Conservation (phyloP, 2,113 vertebrate genomes). For the Phaethornis superciliosus region DNA sequence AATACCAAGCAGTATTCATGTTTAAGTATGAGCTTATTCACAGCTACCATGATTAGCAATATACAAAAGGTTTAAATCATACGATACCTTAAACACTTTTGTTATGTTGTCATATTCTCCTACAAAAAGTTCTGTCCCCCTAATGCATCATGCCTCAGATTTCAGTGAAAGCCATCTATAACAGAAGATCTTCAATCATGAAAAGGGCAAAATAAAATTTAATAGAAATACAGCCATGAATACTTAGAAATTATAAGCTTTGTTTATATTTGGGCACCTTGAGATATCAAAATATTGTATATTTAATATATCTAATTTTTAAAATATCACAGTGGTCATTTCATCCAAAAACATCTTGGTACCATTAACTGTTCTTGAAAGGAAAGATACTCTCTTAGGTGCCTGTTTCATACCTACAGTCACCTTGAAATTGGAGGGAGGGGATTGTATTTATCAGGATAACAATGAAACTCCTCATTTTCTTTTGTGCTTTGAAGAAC, state of each 20-base stretch:
- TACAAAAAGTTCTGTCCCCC: neutral
- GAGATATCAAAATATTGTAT: neutral
- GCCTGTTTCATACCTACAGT: neutral
- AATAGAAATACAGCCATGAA: neutral
- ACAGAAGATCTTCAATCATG: neutral
- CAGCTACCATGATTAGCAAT: neutral
- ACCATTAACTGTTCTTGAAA: neutral
- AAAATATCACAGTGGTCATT: neutral
- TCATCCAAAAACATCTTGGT: neutral
- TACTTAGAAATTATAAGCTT: neutral
- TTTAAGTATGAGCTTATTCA: neutral
- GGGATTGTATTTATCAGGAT: neutral
- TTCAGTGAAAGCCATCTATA: neutral
- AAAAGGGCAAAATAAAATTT: neutral
- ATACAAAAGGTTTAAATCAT: neutral
- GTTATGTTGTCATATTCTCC: neutral
- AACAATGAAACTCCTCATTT: neutral
- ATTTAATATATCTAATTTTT: neutral
- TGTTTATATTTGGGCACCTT: neutral
- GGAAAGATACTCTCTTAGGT: neutral
- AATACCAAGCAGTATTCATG: neutral
- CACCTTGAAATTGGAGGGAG: neutral
- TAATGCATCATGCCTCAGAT: neutral
- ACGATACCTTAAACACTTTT: neutral
- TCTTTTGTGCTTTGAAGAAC: slow-evolving; percentile 21